Conservation (phyloP, 2,888 invertebrate genomes). For the Pinctada fucata region DNA sequence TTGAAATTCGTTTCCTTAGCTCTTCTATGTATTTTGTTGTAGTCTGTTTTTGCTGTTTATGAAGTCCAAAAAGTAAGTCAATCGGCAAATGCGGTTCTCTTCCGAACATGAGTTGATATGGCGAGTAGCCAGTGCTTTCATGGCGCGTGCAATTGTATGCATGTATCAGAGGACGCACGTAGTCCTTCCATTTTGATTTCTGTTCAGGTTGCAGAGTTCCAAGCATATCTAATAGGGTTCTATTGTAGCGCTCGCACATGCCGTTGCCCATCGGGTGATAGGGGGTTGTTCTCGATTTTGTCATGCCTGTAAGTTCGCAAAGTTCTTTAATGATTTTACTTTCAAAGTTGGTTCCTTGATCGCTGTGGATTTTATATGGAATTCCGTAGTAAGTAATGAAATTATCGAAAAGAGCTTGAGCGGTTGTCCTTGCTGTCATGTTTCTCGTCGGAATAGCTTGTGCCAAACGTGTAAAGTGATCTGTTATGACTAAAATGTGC, state of each 20-base stretch:
- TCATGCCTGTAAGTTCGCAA: slow-evolving; percentile 11
- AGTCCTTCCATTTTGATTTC: slow-evolving; percentile 7
- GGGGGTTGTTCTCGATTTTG: slow-evolving; percentile 14
- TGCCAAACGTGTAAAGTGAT: slow-evolving; percentile 23
- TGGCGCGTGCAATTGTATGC: slow-evolving; percentile 20
- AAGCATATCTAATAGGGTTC: slow-evolving; percentile 9
- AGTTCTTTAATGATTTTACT: slow-evolving; percentile 25
- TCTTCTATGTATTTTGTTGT: slow-evolving; percentile 21
- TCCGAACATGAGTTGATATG: slow-evolving; percentile 21
- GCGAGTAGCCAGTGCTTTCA: slow-evolving; percentile 22
- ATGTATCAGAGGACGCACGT: slow-evolving; percentile 12
- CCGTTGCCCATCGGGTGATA: slow-evolving; percentile 29
- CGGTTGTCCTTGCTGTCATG: slow-evolving; percentile 12
- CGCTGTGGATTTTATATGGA: slow-evolving; percentile 17
- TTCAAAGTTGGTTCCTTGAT: slow-evolving; percentile 31
- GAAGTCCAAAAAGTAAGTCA: slow-evolving; percentile 19
- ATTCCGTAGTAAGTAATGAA: slow-evolving; percentile 18
- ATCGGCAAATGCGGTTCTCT: slow-evolving; percentile 16
- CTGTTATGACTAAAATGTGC: slow-evolving; percentile 12
- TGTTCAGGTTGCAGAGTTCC: slow-evolving; percentile 11
- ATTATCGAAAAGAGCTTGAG: slow-evolving; percentile 14
- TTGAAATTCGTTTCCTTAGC: slow-evolving; percentile 3
- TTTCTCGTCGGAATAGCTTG: slow-evolving; percentile 11
- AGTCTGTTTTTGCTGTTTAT: neutral
- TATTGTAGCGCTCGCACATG: slow-evolving; percentile 15